Percentiles rank a stretch among this genome's conserved stretches.
Conservation (phyloP, 1,140 invertebrate genomes). For the Octopus sinensis region DNA sequence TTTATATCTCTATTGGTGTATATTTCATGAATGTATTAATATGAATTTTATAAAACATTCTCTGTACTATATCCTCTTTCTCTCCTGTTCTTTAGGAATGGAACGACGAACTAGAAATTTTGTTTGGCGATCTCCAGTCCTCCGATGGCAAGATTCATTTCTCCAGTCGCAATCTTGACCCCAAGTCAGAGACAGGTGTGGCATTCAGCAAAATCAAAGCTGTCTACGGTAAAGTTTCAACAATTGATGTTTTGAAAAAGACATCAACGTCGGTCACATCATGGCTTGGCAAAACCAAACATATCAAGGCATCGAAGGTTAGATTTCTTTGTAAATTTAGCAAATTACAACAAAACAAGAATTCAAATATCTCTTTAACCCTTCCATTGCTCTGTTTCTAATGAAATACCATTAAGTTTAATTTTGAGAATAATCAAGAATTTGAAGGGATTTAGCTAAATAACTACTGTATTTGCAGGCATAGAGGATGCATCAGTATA, state of each 20-base stretch:
- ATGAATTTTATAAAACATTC: too few species aligned
- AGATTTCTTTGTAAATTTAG: constrained; percentile 13
- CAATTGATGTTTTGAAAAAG: constrained; percentile 25
- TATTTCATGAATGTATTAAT: too few species aligned
- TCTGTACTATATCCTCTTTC: too few species aligned
- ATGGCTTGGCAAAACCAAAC: constrained; percentile 30
- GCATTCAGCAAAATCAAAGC: constrained; percentile 40
- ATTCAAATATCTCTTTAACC: not conserved
- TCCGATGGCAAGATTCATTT: constrained; percentile 30
- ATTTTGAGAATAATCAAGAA: not conserved
- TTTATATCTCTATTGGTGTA: too few species aligned
- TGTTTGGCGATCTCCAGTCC: constrained; percentile 31
- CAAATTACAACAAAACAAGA: not conserved
- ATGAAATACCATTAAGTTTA: not conserved
- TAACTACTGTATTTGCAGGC: too few species aligned
- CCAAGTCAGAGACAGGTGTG: constrained; percentile 33
- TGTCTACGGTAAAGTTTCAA: constrained; percentile 38
- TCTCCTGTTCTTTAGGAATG: constrained; percentile 33
- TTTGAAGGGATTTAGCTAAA: too few species aligned
- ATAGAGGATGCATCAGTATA: too few species aligned
- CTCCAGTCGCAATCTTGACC: constrained; percentile 26
- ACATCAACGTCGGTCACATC: constrained; percentile 27
- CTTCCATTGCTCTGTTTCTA: not conserved
- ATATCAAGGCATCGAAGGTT: constrained; percentile 28
- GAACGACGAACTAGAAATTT: constrained; percentile 31